phyloP scores from a whole-genome alignment of 2,797 vertebrate genomes.

The Apogon hyalosoma region DNA sequence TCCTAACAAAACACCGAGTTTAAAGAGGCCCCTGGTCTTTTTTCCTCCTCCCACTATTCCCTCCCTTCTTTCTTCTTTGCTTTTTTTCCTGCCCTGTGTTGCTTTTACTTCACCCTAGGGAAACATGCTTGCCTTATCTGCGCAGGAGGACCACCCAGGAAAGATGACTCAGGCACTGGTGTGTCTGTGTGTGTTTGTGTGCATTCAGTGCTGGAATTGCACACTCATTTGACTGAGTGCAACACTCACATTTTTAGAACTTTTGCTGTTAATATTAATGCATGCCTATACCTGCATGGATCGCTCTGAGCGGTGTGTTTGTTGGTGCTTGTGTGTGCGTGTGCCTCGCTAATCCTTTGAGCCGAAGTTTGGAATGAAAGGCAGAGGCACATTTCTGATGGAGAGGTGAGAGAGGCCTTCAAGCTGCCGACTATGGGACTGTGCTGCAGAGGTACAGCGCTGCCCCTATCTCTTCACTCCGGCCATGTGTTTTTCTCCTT shows the following conservation, averaged over 20 bases:
- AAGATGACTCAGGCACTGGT: constrained; percentile 76
- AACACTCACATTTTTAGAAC: constrained; percentile 69
- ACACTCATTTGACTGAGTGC: constrained; percentile 66
- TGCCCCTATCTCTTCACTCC: constrained; percentile 36
- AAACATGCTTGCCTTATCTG: constrained; percentile 85
- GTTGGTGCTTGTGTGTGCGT: constrained; percentile 63
- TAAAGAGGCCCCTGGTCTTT: constrained; percentile 80
- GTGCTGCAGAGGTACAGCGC: constrained; percentile 33
- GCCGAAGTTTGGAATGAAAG: constrained; percentile 75
- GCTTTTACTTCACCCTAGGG: constrained; percentile 83
- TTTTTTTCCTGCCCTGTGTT: constrained; percentile 75
- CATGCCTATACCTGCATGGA: constrained; percentile 79
- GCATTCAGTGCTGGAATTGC: constrained; percentile 42
- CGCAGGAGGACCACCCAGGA: constrained; percentile 86
- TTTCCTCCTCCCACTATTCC: constrained; percentile 68
- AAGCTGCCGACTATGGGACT: constrained; percentile 47
- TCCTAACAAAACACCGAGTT: constrained; percentile 84
- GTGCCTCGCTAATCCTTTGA: constrained; percentile 73
- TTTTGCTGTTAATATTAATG: constrained; percentile 81
- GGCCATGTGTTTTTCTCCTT: constrained; percentile 21
- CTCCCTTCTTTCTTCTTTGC: constrained; percentile 70
- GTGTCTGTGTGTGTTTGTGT: constrained; percentile 45
- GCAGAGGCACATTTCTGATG: constrained; percentile 67
- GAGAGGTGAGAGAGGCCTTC: constrained; percentile 70
- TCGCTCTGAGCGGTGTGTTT: constrained; percentile 73